phyloP scores from a whole-genome alignment of 2,113 vertebrate species.

The Cranoglanis bouderius region DNA sequence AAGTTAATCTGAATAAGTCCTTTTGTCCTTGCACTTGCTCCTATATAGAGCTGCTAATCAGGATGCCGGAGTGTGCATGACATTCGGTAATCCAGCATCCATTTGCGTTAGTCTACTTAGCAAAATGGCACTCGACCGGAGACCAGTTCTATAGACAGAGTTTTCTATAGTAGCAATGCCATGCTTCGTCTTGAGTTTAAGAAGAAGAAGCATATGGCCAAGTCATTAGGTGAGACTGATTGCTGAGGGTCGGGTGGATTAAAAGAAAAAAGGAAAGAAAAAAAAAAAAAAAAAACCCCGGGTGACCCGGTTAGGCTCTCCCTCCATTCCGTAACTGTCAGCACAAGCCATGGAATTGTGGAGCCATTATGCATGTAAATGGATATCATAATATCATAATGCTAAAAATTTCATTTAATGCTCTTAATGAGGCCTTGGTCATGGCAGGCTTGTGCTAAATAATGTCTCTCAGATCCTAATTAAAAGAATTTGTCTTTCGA shows the following conservation, averaged over 20 bases:
- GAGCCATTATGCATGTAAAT: conserved; percentile 95
- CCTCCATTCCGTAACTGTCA: conserved; percentile 90
- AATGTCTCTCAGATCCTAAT: conserved; percentile 92
- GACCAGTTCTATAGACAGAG: conserved; percentile 34
- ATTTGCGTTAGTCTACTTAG: conserved; percentile 17
- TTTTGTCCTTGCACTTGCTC: neutral
- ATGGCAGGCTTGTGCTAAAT: conserved; percentile 85
- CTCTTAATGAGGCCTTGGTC: conserved; percentile 91
- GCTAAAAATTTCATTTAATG: conserved; percentile 96
- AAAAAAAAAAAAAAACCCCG: conserved; percentile 72
- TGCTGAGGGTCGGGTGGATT: conserved; percentile 83
- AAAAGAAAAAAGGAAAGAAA: conserved; percentile 54
- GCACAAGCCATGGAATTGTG: conserved; percentile 86
- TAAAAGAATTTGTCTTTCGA: conserved; percentile 97
- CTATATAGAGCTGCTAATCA: conserved; percentile 25
- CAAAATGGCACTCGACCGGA: conserved; percentile 26
- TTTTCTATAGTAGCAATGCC: conserved; percentile 32
- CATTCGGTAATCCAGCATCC: conserved; percentile 40
- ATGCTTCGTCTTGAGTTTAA: conserved; percentile 45
- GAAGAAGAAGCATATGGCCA: conserved; percentile 75
- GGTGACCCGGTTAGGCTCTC: conserved; percentile 90
- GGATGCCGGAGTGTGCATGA: conserved; percentile 19
- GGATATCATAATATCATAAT: conserved; percentile 96
- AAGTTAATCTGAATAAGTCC: conserved; percentile 5
- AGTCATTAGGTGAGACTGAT: conserved; percentile 93